Base-by-base conservation (phyloP, 2,888 invertebrate genomes). In the Acleris emargana region DNA sequence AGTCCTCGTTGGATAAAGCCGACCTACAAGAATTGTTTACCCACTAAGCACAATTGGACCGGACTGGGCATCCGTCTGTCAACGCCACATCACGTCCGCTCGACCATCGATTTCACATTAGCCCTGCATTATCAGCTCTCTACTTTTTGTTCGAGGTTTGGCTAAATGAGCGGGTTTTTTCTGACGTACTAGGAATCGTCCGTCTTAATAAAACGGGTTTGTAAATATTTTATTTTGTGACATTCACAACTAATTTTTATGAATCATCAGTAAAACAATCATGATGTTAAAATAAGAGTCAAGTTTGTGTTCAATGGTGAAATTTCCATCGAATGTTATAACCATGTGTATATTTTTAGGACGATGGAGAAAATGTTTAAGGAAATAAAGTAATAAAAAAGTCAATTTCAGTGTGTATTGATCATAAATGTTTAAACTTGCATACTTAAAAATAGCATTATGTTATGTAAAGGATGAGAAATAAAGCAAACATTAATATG, bases 31-130 rank as follows among this genome's bases (percentile, higher is more conserved):
- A 63, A 57, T 51, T 61, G 66, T 61, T 66, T 61, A 57, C 47
- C 25, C 28, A 45, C 58, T 42, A 66, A 51, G 38, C 57, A 45
- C 32, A 61, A 61, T 52, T 32, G 45, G n/a, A 68, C 45, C 20
- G 45, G n/a, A 68, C 45, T 17, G 74, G 72, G 76, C 76, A 73
- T 69, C 64, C 60, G 62, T 60, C 69, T 69, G 76, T 76, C 74
- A 74, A 66, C 71, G 49, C 64, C 69, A 52, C 68, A 67, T 69
- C 74, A 69, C 69, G 71, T 73, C 70, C 70, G 71, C 16, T 32
- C 62, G 61, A 32, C 73, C 75, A 87, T 87, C 86, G 87, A 87
- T 87, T 86, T 87, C 81, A 72, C 87, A 87, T 87, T 87, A 87
- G 81, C 79, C 74, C 77, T 38, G 59, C 43, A 64, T 64, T 64